Evolutionary conservation across 2,888 invertebrate species (phyloP), one percentile per base, ranked within the genome.

Genomic region (Thera obeliscata): DNA sequence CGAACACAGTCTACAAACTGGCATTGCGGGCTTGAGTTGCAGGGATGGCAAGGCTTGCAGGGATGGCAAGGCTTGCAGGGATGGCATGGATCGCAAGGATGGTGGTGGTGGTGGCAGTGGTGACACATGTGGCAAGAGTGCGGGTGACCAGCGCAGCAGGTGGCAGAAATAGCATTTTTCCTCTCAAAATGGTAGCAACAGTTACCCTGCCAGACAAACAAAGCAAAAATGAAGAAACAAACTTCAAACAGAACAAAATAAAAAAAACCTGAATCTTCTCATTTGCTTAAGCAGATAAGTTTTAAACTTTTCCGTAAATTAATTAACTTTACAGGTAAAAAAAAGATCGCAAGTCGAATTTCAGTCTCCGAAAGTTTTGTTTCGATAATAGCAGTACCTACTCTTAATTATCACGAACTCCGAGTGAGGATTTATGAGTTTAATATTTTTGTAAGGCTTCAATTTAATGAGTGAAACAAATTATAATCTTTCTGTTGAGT

Each of bases 231-330:
- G 12, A 56, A 4, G 7, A 35, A 36, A 1, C 4, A 4, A 5
- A 38, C 6, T 33, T 52, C 12, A 36, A 38, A 50, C 46, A 22
- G 8, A 46, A 46, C 8, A 43, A 5, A 7, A 6, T 38, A 22
- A 22, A 3, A 38, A 5, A n/a, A n/a, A 50, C n/a, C 12, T 50
- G 49, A 50, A 50, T 83, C 78, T 79, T 76, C 76, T 71, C 79
- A 87, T 90, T 90, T 90, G 83, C 87, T 87, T 89, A 90, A 89
- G 84, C 81, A 86, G 84, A 86, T 82, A 86, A 89, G 81, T 87
- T 88, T 79, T 75, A 56, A 57, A 79, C 85, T 82, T 87, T 82
- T 80, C 76, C 83, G 43, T 9, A 49, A 41, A 84, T 86, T 87
- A 90, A 90, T 89, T 87, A 90, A 90, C 38, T 89, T 87, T 78